Evolutionary conservation across 2,113 vertebrate species (phyloP), one percentile per base, ranked within the genome.

Genomic region (Rhea americana): DNA sequence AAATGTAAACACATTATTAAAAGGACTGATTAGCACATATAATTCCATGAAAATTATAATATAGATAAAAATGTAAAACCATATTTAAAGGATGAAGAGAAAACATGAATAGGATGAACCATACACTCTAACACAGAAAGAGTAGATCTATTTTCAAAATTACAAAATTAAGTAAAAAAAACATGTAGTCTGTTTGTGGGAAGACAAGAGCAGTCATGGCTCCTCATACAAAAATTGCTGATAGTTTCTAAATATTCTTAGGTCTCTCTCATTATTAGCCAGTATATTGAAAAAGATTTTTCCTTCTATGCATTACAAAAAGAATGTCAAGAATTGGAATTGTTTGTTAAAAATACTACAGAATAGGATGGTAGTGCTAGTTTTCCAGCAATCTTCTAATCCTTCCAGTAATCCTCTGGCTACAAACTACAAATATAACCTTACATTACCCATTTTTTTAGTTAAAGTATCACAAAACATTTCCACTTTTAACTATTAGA

Each of bases 1-100:
- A 94, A 93, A 87, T 61, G 73, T 88, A 96, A 95, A 93, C 68
- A 72, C 83, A 55, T 71, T 78, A 93, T 95, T 93, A 93, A 88
- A 18, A 84, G 61, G 39, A 55, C 50, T n/a, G 56, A 89, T 51
- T 93, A 94, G 48, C 80, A 89, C 75, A 62, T 72, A 88, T 88
- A 93, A 96, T 89, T 93, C 73, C 37, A 91, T 67, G 56, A 45
- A 91, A 93, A 95, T 83, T 61, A 88, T 47, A 90, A 83, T 66
- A 87, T 51, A 90, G 83, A 83, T 77, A 55, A 94, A 95, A 90
- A 84, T 47, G 43, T 81, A 75, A 81, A 95, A 66, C 63, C 63
- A 45, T 56, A 81, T 74, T 93, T 91, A 90, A 84, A 96, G 61
- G 91, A 93, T 26, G 53, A 83, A 74, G 65, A 63, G 63, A 66